Evolutionary conservation across 2,797 vertebrate species (phyloP).

Genomic region (Lates japonicus): DNA sequence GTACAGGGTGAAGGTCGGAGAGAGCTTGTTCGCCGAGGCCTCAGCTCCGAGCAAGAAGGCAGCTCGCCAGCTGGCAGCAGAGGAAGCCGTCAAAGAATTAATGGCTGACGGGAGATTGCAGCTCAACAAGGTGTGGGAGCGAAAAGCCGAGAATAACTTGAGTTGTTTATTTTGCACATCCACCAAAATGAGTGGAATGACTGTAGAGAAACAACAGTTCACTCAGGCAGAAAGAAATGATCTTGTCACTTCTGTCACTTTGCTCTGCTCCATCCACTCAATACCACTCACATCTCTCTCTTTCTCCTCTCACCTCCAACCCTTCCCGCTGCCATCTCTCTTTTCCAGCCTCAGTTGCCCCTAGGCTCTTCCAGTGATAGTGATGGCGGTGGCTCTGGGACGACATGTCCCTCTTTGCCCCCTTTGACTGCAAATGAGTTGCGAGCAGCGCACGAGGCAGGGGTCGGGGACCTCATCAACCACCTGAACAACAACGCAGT

Average conservation of each 20-base stretch:
- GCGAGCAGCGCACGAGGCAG: slow-evolving; percentile 87
- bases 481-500: slow-evolving; percentile 96
- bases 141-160: background rate
- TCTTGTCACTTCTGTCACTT: slow-evolving; percentile 15
- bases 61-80: slow-evolving; percentile 95
- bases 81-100: slow-evolving; percentile 94
- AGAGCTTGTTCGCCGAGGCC: slow-evolving; percentile 89
- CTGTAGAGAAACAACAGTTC: background rate
- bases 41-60: slow-evolving; percentile 97
- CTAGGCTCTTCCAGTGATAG: slow-evolving; percentile 75
- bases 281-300: slow-evolving; percentile 1
- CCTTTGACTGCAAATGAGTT: slow-evolving; percentile 85
- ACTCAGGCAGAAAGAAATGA: background rate
- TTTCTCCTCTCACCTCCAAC: background rate
- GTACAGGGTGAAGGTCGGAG: slow-evolving; percentile 93
- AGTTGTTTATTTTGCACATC: slow-evolving; percentile 1
- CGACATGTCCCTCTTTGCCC: slow-evolving; percentile 80
- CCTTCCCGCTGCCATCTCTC: background rate
- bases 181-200: background rate
- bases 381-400: slow-evolving; percentile 66
- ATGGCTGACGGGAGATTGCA: slow-evolving; percentile 87
- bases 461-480: slow-evolving; percentile 93
- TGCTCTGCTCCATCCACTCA: background rate
- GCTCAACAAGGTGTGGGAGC: slow-evolving; percentile 85
- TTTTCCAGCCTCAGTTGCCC: slow-evolving; percentile 80